phyloP scores from a whole-genome alignment of 2,797 vertebrate genomes.

The Danio jaintianensis region DNA sequence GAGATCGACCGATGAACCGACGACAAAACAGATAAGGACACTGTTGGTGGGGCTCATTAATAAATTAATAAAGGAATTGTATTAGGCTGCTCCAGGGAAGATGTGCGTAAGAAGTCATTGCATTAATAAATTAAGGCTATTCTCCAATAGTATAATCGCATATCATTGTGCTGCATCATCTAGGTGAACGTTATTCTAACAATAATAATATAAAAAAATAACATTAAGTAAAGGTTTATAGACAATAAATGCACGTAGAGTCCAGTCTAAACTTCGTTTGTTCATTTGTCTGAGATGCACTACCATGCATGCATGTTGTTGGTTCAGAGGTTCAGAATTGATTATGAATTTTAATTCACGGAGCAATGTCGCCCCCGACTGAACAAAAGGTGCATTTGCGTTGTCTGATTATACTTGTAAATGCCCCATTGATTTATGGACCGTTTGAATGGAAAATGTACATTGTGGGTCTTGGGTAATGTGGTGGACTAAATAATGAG shows the following conservation, averaged over 20 bases:
- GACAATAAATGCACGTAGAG: neutral
- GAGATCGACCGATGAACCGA: neutral
- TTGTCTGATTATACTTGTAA: neutral
- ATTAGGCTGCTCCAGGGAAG: neutral
- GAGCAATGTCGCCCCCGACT: conserved; percentile 26
- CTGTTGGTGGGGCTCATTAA: neutral
- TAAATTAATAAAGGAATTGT: neutral
- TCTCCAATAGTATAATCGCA: too few species aligned
- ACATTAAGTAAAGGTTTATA: neutral
- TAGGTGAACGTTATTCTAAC: neutral
- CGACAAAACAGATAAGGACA: neutral
- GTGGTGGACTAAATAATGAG: neutral
- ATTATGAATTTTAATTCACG: neutral
- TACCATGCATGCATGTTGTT: neutral
- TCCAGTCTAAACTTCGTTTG: neutral
- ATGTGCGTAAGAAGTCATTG: neutral
- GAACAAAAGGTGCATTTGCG: neutral
- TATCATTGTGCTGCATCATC: too few species aligned
- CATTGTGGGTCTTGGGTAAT: neutral
- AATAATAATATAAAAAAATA: too few species aligned
- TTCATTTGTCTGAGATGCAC: neutral
- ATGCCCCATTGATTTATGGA: neutral
- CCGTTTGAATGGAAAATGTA: neutral
- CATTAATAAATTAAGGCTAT: neutral
- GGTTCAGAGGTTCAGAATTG: neutral